Percentiles rank a stretch among this genome's conserved stretches.
phyloP scores from a whole-genome alignment of 92 coral and sea anemone species.

The Pocillopora grandis region DNA sequence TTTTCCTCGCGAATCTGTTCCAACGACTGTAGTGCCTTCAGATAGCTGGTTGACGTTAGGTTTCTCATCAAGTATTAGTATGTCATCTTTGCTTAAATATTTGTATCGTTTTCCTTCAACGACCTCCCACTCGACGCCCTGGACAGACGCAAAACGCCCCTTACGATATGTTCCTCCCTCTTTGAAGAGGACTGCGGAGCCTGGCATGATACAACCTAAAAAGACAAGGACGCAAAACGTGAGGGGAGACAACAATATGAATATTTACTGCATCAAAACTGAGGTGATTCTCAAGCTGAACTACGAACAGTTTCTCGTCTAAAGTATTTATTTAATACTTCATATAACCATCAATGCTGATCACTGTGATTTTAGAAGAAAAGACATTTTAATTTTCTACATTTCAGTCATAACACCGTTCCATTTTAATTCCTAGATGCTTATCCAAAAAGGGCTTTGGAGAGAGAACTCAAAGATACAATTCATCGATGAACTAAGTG shows the following conservation, averaged over 20 bases:
- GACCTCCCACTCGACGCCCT: background rate
- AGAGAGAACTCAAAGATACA: background rate
- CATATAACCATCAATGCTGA: too few species aligned
- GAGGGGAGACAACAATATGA: background rate
- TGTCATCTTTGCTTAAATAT: background rate
- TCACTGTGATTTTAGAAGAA: too few species aligned
- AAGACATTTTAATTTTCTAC: background rate
- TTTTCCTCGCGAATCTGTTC: background rate
- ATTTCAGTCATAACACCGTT: background rate
- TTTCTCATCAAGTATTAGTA: constrained; percentile 7
- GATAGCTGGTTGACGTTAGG: background rate
- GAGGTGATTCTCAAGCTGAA: background rate
- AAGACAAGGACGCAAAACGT: background rate
- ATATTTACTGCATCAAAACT: background rate
- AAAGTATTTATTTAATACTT: too few species aligned
- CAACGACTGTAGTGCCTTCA: constrained; percentile 10
- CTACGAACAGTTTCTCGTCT: too few species aligned
- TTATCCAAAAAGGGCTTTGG: background rate
- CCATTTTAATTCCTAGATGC: background rate
- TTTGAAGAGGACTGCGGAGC: constrained; percentile 14
- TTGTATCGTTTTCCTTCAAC: background rate
- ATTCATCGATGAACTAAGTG: background rate
- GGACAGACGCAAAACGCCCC: background rate
- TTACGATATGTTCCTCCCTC: background rate
- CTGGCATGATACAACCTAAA: constrained; percentile 20